phyloP scores from a whole-genome alignment of 2,888 invertebrate genomes.

The Argyra leucocephala region DNA sequence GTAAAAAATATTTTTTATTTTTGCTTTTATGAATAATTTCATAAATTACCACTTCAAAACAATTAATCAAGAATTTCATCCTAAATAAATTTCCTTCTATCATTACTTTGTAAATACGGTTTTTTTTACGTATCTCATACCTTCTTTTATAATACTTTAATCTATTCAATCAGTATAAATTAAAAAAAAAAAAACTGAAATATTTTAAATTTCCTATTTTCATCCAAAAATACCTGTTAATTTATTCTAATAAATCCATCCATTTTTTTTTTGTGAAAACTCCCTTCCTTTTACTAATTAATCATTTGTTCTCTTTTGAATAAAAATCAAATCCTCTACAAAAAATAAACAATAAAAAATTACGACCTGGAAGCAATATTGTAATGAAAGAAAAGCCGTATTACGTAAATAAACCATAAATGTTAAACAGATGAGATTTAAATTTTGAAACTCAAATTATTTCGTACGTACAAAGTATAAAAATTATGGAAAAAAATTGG shows the following conservation, averaged over 20 bases:
- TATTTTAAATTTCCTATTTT: neutral
- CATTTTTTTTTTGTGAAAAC: neutral
- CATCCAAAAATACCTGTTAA: neutral
- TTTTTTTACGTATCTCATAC: too few species aligned
- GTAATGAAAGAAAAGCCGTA: too few species aligned
- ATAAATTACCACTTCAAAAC: constrained; percentile 4
- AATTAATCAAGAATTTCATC: neutral
- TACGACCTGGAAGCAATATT: too few species aligned
- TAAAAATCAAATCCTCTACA: too few species aligned
- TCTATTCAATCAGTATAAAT: neutral
- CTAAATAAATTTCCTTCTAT: neutral
- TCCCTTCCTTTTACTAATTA: neutral
- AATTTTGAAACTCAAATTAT: too few species aligned
- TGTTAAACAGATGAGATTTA: too few species aligned
- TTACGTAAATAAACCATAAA: too few species aligned
- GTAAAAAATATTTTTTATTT: too few species aligned
- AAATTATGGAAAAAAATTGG: too few species aligned
- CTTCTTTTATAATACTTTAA: neutral
- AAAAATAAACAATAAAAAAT: too few species aligned
- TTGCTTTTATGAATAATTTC: neutral
- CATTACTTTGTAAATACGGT: too few species aligned
- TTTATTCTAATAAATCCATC: constrained; percentile 3
- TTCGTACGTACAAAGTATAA: too few species aligned
- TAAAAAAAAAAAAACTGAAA: neutral
- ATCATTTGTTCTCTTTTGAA: neutral